A percentile compares a stretch with the other conserved stretches of the same genome.
phyloP scores from a whole-genome alignment of 2,888 invertebrate species.

The Xanthia togata region DNA sequence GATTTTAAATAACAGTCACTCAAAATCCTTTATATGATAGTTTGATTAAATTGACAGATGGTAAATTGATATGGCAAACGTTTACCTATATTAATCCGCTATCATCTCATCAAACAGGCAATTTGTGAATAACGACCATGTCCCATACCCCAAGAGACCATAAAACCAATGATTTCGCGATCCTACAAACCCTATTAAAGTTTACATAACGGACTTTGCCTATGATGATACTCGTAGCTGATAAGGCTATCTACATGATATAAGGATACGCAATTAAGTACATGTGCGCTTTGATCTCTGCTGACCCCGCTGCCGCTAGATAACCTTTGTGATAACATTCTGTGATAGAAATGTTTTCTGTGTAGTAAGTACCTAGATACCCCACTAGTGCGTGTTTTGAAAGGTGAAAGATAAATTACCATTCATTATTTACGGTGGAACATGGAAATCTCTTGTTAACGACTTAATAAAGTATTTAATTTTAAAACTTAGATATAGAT shows the following conservation, averaged over 20 bases:
- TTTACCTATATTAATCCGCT: not conserved
- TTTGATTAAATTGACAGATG: not conserved
- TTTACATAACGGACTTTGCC: slow-evolving; percentile 44
- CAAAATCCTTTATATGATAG: too few species aligned
- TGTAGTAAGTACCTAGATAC: too few species aligned
- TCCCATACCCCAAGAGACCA: not conserved
- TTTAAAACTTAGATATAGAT: too few species aligned
- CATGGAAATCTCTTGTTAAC: not conserved
- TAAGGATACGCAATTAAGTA: slow-evolving; percentile 33
- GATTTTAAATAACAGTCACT: not conserved
- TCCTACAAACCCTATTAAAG: not conserved
- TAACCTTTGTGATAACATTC: slow-evolving; percentile 50
- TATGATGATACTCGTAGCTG: too few species aligned
- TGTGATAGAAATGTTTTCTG: not conserved
- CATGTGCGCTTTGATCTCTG: slow-evolving; percentile 50
- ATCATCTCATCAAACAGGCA: not conserved
- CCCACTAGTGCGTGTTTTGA: not conserved
- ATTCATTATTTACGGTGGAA: not conserved
- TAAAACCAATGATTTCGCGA: not conserved
- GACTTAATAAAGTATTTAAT: too few species aligned
- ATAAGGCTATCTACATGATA: slow-evolving; percentile 30
- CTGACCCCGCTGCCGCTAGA: slow-evolving; percentile 35
- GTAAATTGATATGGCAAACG: not conserved
- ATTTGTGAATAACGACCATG: not conserved
- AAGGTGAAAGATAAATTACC: not conserved